Evolutionary conservation across 2,113 vertebrate species (phyloP).

Genomic region (Odocoileus hemionus): DNA sequence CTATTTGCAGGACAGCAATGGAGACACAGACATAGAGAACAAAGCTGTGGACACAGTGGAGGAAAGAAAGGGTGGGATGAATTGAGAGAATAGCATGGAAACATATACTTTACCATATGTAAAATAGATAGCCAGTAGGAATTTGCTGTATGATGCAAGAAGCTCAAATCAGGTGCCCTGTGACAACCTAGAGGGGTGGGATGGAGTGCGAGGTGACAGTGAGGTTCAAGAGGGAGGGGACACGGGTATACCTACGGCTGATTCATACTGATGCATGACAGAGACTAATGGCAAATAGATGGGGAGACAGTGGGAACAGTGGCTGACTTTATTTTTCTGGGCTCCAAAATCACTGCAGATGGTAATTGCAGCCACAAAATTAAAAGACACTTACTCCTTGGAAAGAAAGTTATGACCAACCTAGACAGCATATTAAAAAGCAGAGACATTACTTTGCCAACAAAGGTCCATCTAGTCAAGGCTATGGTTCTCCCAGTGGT

Average conservation of each 20-base stretch:
- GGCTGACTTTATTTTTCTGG: no score
- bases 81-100: neutral
- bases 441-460: no score
- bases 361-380: no score
- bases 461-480: no score
- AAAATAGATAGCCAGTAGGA: neutral
- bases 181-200: neutral
- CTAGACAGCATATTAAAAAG: no score
- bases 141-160: neutral
- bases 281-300: neutral
- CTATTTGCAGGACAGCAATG: neutral
- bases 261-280: neutral
- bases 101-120: no score
- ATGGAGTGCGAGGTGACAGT: neutral
- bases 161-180: neutral
- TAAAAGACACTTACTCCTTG: no score
- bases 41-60: neutral
- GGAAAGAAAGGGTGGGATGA: neutral
- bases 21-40: neutral
- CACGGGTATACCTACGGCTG: fast-evolving
- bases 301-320: no score
- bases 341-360: no score
- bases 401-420: no score
- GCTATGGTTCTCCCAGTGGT: no score
- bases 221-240: neutral